Conservation (phyloP, 2,797 vertebrate species). For the Lateolabrax maculatus region DNA sequence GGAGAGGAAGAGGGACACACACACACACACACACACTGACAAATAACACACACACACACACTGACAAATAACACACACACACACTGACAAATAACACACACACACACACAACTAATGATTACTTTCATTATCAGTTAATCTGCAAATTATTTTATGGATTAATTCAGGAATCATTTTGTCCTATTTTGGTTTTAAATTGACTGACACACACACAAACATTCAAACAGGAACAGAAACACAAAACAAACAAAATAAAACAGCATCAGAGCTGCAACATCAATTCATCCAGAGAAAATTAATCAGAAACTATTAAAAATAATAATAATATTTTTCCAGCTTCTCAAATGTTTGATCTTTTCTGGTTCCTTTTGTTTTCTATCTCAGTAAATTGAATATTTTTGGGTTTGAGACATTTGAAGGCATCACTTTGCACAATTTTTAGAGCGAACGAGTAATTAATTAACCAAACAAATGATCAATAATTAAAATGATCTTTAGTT, state of each 20-base stretch:
- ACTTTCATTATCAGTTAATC: too few relatives aligned
- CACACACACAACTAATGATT: background rate
- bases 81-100: background rate
- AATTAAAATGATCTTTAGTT: too few relatives aligned
- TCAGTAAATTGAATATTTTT: too few relatives aligned
- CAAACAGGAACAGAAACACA: background rate
- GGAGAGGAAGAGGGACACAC: background rate
- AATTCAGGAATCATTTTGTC: background rate
- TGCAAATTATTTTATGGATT: background rate
- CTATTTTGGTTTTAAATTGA: background rate
- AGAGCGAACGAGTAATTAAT: too few relatives aligned
- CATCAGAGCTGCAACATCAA: background rate
- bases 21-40: background rate
- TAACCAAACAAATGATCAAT: too few relatives aligned
- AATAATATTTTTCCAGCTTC: too few relatives aligned
- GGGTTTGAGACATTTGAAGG: too few relatives aligned
- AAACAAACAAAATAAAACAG: background rate
- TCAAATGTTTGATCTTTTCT: too few relatives aligned
- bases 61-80: background rate
- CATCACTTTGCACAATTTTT: too few relatives aligned
- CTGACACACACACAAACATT: background rate
- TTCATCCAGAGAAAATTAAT: background rate
- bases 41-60: background rate
- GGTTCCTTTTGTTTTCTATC: too few relatives aligned
- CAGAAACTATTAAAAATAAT: too few relatives aligned